phyloP scores from a whole-genome alignment of 2,888 invertebrate species.

The Hartigia nigra region DNA sequence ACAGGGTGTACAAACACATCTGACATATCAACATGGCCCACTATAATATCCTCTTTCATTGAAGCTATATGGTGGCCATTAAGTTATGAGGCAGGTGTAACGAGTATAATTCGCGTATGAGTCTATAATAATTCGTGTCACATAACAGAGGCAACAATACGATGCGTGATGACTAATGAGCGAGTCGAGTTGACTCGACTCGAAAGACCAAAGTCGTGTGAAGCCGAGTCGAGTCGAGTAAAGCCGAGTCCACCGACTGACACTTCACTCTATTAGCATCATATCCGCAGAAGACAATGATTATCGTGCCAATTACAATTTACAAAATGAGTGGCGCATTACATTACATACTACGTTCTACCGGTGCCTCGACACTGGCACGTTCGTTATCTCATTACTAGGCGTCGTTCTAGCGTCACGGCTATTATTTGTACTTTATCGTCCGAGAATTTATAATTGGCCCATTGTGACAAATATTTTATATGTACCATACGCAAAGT shows the following conservation, averaged over 20 bases:
- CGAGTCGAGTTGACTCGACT: slow-evolving; percentile 7
- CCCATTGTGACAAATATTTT: background rate
- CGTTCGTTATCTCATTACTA: slow-evolving; percentile 4
- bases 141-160: slow-evolving; percentile 11
- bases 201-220: background rate
- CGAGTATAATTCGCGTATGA: slow-evolving; percentile 3
- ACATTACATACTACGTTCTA: slow-evolving; percentile 2
- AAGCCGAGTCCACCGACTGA: slow-evolving; percentile 3
- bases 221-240: background rate
- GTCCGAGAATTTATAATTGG: slow-evolving; percentile 23
- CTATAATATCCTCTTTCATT: background rate
- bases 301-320: slow-evolving; percentile 19
- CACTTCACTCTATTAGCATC: slow-evolving; percentile 24
- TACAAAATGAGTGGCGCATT: slow-evolving; percentile 10
- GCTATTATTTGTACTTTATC: slow-evolving; percentile 21
- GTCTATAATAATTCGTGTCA: slow-evolving; percentile 5
- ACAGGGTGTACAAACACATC: background rate
- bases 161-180: slow-evolving; percentile 22
- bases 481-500: background rate
- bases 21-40: background rate
- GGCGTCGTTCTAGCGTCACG: background rate
- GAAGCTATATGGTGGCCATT: background rate
- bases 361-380: background rate
- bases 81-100: slow-evolving; percentile 1
- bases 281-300: slow-evolving; percentile 15